Conservation (phyloP, 2,113 vertebrate species). For the Pagrus major region DNA sequence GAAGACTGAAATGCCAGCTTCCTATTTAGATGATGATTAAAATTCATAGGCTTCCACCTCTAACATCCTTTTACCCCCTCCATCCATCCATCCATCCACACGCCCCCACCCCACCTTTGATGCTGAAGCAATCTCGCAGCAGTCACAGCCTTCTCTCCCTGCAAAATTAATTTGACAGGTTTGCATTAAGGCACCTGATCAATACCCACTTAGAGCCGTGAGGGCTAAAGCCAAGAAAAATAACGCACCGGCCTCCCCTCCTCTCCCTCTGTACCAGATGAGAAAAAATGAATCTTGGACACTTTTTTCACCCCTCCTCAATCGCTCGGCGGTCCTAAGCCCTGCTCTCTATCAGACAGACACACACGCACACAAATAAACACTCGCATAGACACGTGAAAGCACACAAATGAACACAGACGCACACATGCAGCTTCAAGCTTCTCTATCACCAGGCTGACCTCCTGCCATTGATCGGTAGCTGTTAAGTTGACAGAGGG, state of each 20-base stretch:
- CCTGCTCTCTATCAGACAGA: constrained; percentile 92
- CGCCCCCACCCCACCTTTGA: constrained; percentile 78
- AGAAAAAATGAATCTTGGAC: constrained; percentile 99
- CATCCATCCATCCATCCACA: constrained; percentile 84
- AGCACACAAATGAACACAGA: constrained; percentile 63
- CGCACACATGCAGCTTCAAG: constrained; percentile 53
- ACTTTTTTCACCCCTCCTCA: constrained; percentile 82
- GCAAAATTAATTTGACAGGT: constrained; percentile 99
- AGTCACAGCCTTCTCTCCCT: constrained; percentile 96
- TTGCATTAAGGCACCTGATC: constrained; percentile 99
- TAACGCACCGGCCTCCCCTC: constrained; percentile 91
- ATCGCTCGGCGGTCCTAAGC: constrained; percentile 85
- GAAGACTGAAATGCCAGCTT: constrained; percentile 83
- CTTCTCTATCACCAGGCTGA: constrained; percentile 86
- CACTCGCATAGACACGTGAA: constrained; percentile 52
- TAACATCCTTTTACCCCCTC: constrained; percentile 77
- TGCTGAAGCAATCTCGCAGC: constrained; percentile 96
- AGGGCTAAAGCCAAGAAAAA: constrained; percentile 99
- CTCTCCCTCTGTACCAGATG: constrained; percentile 87
- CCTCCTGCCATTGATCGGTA: constrained; percentile 98
- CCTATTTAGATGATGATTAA: constrained; percentile 96
- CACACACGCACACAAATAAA: constrained; percentile 42
- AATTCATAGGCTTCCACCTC: constrained; percentile 94
- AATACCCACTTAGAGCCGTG: constrained; percentile 99
- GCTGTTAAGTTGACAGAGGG: constrained; percentile 98